phyloP scores from a whole-genome alignment of 2,113 vertebrate species.

The Gallinago jamesoni region DNA sequence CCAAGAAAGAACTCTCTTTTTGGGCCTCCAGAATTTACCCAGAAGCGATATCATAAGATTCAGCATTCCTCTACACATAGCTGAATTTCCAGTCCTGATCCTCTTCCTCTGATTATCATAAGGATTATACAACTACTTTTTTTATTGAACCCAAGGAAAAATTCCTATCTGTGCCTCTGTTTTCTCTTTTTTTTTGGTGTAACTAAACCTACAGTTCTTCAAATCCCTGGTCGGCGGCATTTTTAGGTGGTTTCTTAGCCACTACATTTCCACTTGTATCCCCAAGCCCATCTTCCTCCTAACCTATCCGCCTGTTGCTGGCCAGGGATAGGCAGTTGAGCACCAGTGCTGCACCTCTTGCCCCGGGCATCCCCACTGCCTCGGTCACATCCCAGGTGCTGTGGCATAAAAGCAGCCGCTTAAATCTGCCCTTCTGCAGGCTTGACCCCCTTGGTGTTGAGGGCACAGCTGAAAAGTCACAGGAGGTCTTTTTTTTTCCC shows the following conservation, averaged over 20 bases:
- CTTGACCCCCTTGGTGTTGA: not conserved
- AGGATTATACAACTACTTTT: not conserved
- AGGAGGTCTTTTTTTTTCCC: not conserved
- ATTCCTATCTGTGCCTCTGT: not conserved
- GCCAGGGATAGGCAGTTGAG: not conserved
- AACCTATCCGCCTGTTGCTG: not conserved
- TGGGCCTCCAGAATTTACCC: not conserved
- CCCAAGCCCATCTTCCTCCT: not conserved
- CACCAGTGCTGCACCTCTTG: not conserved
- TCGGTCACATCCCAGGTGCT: fast-evolving
- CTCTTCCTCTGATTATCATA: not conserved
- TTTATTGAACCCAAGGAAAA: not conserved
- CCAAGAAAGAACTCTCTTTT: not conserved
- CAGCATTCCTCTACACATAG: not conserved
- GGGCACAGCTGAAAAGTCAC: not conserved
- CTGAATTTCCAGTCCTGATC: not conserved
- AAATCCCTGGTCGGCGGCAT: not conserved
- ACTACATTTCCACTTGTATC: not conserved
- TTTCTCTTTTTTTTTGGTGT: not conserved
- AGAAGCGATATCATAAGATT: not conserved
- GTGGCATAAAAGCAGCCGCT: not conserved
- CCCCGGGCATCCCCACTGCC: not conserved
- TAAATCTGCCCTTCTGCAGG: not conserved
- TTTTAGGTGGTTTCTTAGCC: not conserved
- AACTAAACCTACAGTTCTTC: not conserved